These are phyloP conservation scores for Chionoecetes opilio DNA, from an alignment of 1,140 invertebrate species.

Conservation along the genomic window DNA sequence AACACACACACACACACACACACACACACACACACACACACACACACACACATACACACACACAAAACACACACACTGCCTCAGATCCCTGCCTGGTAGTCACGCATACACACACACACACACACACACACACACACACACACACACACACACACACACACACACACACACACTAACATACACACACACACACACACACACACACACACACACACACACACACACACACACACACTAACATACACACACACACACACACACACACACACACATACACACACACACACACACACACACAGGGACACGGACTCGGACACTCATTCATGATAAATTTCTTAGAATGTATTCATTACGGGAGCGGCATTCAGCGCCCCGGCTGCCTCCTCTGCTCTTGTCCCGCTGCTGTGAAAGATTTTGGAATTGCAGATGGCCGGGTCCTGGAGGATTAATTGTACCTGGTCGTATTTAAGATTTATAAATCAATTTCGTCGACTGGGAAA, in stretches of 20 bases:
- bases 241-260: slow-evolving; percentile 43
- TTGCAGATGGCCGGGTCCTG: slow-evolving; percentile 70
- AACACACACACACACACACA: no score
- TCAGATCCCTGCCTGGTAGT: no score
- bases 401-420: slow-evolving; percentile 63
- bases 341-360: slow-evolving; percentile 56
- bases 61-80: no score
- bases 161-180: slow-evolving; percentile 15
- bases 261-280: slow-evolving; percentile 33
- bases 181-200: neutral
- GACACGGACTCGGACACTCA: slow-evolving; percentile 14
- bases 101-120: no score
- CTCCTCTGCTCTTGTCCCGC: neutral
- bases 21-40: no score
- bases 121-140: no score
- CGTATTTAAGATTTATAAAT: slow-evolving; percentile 80
- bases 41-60: no score
- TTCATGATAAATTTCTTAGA: slow-evolving; percentile 62
- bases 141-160: slow-evolving; percentile 24
- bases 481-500: slow-evolving; percentile 60
- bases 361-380: neutral
- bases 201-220: slow-evolving; percentile 27
- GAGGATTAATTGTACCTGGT: slow-evolving; percentile 72
- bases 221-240: neutral
- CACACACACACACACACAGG: neutral